A percentile compares a stretch with the other conserved stretches of the same genome.
Conservation (phyloP, 1,140 invertebrate species). For the Drosophila pruinosa region DNA sequence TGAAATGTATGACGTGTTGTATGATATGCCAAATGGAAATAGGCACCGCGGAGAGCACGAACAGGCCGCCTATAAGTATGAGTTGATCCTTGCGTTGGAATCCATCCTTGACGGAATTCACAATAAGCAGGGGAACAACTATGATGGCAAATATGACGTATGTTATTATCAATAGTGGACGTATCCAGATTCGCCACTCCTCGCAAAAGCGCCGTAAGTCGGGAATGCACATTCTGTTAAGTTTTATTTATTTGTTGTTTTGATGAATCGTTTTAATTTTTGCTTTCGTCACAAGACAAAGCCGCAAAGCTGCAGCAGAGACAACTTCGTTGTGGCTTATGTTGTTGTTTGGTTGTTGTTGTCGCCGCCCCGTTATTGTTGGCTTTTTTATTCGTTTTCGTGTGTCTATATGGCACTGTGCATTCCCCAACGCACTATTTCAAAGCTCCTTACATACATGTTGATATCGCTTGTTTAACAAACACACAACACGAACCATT, state of each 20-base stretch:
- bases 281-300: constrained; percentile 54
- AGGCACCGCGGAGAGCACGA: constrained; percentile 94
- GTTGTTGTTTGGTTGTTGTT: constrained; percentile 42
- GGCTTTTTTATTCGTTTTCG: constrained; percentile 10
- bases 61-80: constrained; percentile 93
- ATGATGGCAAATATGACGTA: constrained; percentile 92
- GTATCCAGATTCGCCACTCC: constrained; percentile 94
- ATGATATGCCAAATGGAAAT: constrained; percentile 97
- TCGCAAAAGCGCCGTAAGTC: constrained; percentile 84
- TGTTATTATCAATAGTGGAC: constrained; percentile 90
- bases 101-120: constrained; percentile 89
- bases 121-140: constrained; percentile 91
- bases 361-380: constrained; percentile 62
- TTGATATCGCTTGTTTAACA: constrained; percentile 31
- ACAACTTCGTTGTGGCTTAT: background rate
- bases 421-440: constrained; percentile 29
- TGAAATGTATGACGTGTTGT: constrained; percentile 97
- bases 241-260: background rate
- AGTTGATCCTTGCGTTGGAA: constrained; percentile 90
- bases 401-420: constrained; percentile 20
- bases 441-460: constrained; percentile 35
- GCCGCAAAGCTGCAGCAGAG: constrained; percentile 25
- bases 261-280: constrained; percentile 21
- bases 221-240: constrained; percentile 58
- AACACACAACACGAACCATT: constrained; percentile 11